Evolutionary conservation across 2,888 invertebrate genomes (phyloP).

Genomic region (Synanthedon myopaeformis): DNA sequence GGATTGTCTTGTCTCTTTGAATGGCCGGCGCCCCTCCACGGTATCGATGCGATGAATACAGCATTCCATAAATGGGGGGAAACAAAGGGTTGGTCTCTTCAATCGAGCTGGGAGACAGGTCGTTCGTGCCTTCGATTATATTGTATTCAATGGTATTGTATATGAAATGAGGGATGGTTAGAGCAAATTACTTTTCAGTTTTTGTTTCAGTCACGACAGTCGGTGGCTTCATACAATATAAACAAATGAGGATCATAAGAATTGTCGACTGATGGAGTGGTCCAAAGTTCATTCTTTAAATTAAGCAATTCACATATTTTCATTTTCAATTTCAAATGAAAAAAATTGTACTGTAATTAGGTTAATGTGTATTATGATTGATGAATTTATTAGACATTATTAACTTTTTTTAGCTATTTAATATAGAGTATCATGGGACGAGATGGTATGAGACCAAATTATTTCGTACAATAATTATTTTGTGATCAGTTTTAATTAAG

Average conservation of each 20-base stretch:
- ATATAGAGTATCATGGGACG: no score
- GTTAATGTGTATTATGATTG: no score
- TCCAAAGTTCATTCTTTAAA: background rate
- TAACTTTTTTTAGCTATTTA: no score
- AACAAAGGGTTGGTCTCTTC: slow-evolving; percentile 70
- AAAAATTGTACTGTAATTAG: no score
- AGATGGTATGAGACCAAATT: no score
- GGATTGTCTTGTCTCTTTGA: slow-evolving; percentile 69
- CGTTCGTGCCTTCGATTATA: slow-evolving; percentile 64
- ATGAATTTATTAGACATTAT: no score
- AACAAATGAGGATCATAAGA: background rate
- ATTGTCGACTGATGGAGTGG: background rate
- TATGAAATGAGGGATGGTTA: slow-evolving; percentile 61
- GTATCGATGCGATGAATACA: slow-evolving; percentile 54
- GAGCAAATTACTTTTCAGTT: slow-evolving; percentile 67
- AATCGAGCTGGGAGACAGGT: slow-evolving; percentile 65
- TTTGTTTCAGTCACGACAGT: slow-evolving; percentile 21
- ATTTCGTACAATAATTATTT: no score
- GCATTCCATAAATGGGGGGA: slow-evolving; percentile 64
- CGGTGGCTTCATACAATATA: background rate
- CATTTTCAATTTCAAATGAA: no score
- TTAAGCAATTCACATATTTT: background rate
- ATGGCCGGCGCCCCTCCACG: slow-evolving; percentile 67
- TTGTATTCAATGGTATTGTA: slow-evolving; percentile 64
- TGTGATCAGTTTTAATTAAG: no score